phyloP scores from a whole-genome alignment of 2,113 vertebrate species.

The Peromyscus maniculatus region DNA sequence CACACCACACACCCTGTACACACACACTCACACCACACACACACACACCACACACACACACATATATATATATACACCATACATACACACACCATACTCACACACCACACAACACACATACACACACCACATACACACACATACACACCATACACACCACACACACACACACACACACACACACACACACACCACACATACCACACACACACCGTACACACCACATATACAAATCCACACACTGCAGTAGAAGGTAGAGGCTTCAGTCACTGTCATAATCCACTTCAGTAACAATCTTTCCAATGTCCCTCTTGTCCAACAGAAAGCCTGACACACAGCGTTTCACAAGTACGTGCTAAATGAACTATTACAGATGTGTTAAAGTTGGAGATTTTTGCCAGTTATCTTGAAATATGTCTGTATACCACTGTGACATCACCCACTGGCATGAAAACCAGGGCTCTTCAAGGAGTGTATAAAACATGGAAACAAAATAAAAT shows the following conservation, averaged over 20 bases:
- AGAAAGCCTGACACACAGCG: background rate
- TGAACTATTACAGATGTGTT: background rate
- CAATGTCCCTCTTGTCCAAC: background rate
- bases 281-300: background rate
- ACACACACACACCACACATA: background rate
- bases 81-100: background rate
- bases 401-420: slow-evolving; percentile 47
- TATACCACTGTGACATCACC: background rate
- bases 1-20: background rate
- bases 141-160: background rate
- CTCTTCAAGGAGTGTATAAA: slow-evolving; percentile 13
- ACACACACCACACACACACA: background rate
- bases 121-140: background rate
- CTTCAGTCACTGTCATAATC: background rate
- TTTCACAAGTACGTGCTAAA: slow-evolving; percentile 35
- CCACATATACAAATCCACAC: background rate
- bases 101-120: background rate
- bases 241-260: background rate
- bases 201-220: background rate
- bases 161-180: background rate
- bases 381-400: slow-evolving; percentile 36
- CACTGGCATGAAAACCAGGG: slow-evolving; percentile 18
- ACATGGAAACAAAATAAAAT: slow-evolving; percentile 36
- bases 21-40: background rate
- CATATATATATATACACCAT: background rate